Conservation (phyloP, 2,113 vertebrate species). For the Nematolebias whitei region DNA sequence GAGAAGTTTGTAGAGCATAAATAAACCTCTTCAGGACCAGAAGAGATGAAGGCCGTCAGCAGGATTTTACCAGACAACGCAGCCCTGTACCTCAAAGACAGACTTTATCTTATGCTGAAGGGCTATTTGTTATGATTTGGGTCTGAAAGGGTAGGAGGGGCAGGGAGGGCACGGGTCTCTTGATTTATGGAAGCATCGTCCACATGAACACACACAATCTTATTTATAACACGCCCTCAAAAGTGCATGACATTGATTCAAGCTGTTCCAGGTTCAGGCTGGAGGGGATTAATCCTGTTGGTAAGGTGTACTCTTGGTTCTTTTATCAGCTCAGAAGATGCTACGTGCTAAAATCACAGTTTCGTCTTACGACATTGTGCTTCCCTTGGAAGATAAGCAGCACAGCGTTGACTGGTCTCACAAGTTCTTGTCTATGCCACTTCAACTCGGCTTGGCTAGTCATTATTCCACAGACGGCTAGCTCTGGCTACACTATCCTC, state of each 20-base stretch:
- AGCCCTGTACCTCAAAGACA: conserved; percentile 53
- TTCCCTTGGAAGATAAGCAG: no score
- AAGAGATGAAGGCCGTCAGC: conserved; percentile 58
- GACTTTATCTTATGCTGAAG: conserved; percentile 66
- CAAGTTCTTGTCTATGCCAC: no score
- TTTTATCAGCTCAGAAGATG: no score
- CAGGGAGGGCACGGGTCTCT: conserved; percentile 52
- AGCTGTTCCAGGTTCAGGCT: no score
- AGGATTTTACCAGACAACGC: conserved; percentile 18
- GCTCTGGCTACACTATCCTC: no score
- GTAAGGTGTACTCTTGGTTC: no score
- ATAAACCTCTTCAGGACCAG: conserved; percentile 75
- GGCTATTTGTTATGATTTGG: conserved; percentile 67
- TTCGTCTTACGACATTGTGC: no score
- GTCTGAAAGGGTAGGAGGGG: conserved; percentile 45
- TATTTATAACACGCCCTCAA: conserved; percentile 13
- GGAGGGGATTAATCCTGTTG: no score
- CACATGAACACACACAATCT: background rate
- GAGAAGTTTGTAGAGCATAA: conserved; percentile 74
- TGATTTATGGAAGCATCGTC: conserved; percentile 71
- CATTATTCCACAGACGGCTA: no score
- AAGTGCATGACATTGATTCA: conserved; percentile 49
- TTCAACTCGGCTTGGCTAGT: no score
- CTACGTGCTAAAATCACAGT: no score
- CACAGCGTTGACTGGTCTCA: no score